Evolutionary conservation across 2,113 vertebrate species (phyloP), one percentile per base, ranked within the genome.

Genomic region (Megalops atlanticus): DNA sequence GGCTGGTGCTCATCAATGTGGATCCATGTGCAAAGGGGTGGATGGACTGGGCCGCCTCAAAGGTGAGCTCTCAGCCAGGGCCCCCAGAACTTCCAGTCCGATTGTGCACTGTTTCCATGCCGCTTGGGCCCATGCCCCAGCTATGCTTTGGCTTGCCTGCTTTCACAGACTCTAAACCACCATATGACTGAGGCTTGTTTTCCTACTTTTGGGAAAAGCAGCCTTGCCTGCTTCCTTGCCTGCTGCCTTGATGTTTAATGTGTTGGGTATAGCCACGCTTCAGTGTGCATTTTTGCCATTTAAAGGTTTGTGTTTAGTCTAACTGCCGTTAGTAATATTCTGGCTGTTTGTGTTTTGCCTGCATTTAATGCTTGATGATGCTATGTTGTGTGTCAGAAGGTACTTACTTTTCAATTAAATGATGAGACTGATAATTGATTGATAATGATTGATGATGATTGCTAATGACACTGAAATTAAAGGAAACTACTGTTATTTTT

Each of bases 41-140:
- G 98, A 95, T 99, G 84, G 96, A 98, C 87, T 99, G 98, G 98
- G 97, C 97, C 64, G 95, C 96, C 41, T 95, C 97, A 16, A 99
- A 99, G 96, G 97, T 98, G 52, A 74, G 38, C 14, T 6, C 39
- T 35, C 71, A 58, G 7, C 3, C 77, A 10, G 24, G 58, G 15
- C 43, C 33, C 12, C 5, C 35, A 18, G 33, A 21, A 43, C 11
- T 43, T 45, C 39, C 21, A 31, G 52, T 58, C 52, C 18, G 52
- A 31, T 64, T 64, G 58, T 11, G 27, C 58, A 64, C 58, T n/a
- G 58, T 64, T n/a, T 64, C 58, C 58, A 64, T n/a, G 58, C 18
- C 18, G 11, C 10, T 24, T n/a, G 21, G 18, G 52, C n/a, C n/a
- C n/a, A n/a, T n/a, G n/a, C 52, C 18, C 52, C 52, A 58, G 47